Conservation (phyloP, 1,140 invertebrate genomes). For the Periplaneta americana region DNA sequence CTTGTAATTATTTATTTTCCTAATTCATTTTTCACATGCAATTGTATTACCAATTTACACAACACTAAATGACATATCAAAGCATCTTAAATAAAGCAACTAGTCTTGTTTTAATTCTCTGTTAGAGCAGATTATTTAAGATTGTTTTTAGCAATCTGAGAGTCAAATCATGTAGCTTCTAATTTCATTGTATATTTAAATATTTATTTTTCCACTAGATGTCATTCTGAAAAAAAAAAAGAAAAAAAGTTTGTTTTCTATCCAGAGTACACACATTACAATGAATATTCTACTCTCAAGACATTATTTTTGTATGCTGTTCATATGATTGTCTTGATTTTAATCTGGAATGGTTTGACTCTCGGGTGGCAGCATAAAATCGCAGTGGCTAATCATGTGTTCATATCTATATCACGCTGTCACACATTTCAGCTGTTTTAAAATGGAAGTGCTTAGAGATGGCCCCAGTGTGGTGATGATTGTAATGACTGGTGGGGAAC, state of each 20-base stretch:
- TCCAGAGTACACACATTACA: too few relatives aligned
- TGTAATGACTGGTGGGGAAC: background rate
- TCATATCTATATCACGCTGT: background rate
- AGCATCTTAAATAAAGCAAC: background rate
- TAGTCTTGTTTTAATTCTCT: background rate
- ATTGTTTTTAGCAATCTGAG: too few relatives aligned
- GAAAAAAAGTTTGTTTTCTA: too few relatives aligned
- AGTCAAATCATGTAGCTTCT: background rate
- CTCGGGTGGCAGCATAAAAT: background rate
- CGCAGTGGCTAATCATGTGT: background rate
- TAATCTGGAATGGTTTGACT: background rate
- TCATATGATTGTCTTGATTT: background rate
- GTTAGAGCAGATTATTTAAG: background rate
- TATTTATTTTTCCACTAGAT: background rate
- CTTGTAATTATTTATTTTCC: background rate
- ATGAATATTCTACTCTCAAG: too few relatives aligned
- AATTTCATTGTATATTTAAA: background rate
- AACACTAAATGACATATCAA: background rate
- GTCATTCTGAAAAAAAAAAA: too few relatives aligned
- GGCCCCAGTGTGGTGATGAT: background rate
- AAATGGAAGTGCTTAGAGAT: background rate
- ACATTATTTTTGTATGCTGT: background rate
- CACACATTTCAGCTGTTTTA: background rate
- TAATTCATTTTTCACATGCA: background rate
- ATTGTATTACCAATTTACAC: background rate